Conservation (phyloP, 64 coral and sea anemone genomes). For the Dendronephthya gigantea region DNA sequence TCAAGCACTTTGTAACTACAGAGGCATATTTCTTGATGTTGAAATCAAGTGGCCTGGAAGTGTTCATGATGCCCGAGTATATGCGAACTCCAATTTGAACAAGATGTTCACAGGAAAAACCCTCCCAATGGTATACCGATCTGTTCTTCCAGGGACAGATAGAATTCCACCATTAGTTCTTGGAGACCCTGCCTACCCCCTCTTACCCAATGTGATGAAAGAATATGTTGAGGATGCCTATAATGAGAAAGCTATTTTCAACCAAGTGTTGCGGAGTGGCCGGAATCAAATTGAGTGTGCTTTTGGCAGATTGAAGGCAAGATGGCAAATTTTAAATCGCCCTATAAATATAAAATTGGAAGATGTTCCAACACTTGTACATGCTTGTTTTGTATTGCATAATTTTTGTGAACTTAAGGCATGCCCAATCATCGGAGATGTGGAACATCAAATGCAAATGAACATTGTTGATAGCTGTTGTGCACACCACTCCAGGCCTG, state of each 20-base stretch:
- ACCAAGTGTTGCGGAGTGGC: slow-evolving; percentile 22
- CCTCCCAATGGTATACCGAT: slow-evolving; percentile 28
- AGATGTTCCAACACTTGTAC: slow-evolving; percentile 20
- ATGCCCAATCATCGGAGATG: not conserved
- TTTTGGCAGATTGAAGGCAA: slow-evolving; percentile 35
- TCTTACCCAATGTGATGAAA: slow-evolving; percentile 38
- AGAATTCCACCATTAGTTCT: slow-evolving; percentile 4
- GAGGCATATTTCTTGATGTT: slow-evolving; percentile 49
- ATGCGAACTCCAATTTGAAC: slow-evolving; percentile 45
- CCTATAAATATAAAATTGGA: slow-evolving; percentile 34
- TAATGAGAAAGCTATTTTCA: slow-evolving; percentile 42
- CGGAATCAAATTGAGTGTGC: slow-evolving; percentile 41
- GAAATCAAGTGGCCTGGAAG: slow-evolving; percentile 51
- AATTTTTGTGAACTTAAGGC: slow-evolving; percentile 46
- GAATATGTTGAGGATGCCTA: slow-evolving; percentile 28
- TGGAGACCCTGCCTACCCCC: not conserved
- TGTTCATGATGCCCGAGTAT: slow-evolving; percentile 46
- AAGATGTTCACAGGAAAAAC: slow-evolving; percentile 38
- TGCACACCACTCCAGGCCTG: slow-evolving; percentile 25
- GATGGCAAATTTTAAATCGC: slow-evolving; percentile 36
- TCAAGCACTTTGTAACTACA: slow-evolving; percentile 39
- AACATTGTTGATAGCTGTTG: slow-evolving; percentile 39
- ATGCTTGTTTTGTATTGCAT: slow-evolving; percentile 36
- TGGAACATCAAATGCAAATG: slow-evolving; percentile 25
- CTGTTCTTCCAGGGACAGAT: slow-evolving; percentile 18